Conservation (phyloP, 2,888 invertebrate genomes). For the Caenorhabditis doughertyi region DNA sequence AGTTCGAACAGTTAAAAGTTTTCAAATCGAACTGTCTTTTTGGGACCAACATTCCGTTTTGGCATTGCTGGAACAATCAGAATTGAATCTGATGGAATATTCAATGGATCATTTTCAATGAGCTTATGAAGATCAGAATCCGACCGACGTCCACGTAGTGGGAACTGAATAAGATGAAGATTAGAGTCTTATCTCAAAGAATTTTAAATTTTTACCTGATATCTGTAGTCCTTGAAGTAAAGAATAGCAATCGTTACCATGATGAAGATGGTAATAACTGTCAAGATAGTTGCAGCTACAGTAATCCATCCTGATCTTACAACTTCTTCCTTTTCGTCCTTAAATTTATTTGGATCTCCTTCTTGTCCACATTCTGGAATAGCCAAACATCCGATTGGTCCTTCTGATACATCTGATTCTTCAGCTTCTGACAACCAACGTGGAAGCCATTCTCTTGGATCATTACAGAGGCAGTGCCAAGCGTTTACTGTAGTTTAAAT, state of each 20-base stretch:
- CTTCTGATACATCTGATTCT: conserved; percentile 72
- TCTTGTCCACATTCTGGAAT: conserved; percentile 58
- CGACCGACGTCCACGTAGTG: conserved; percentile 47
- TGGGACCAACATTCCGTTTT: conserved; percentile 20
- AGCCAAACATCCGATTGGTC: conserved; percentile 70
- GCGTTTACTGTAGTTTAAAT: conserved; percentile 78
- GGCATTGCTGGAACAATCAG: conserved; percentile 45
- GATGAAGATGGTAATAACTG: conserved; percentile 76
- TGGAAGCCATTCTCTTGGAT: conserved; percentile 78
- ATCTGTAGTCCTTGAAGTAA: conserved; percentile 78
- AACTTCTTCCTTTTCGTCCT: conserved; percentile 36
- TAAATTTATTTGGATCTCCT: conserved; percentile 10
- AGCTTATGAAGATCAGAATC: conserved; percentile 70
- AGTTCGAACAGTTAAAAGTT: not conserved
- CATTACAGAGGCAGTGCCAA: conserved; percentile 80
- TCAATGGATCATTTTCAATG: conserved; percentile 65
- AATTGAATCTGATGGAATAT: conserved; percentile 42
- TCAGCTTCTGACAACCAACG: conserved; percentile 76
- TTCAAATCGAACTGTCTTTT: conserved; percentile 48
- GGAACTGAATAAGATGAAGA: conserved; percentile 28
- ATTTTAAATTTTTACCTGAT: conserved; percentile 41
- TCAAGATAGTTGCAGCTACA: conserved; percentile 78
- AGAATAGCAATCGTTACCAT: conserved; percentile 77
- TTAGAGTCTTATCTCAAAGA: no score
- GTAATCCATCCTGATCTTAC: conserved; percentile 78